A percentile compares a stretch with the other conserved stretches of the same genome.
phyloP scores from a whole-genome alignment of 2,113 vertebrate species.

The human region GRCh38 chr14:33305501-33306000 shows the following conservation, averaged over 20 bases:
- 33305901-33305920: neutral
- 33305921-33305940: neutral
- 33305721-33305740: neutral
- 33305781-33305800: neutral
- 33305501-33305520: conserved; percentile 35
- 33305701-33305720: neutral
- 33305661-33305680: conserved; percentile 49
- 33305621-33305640: conserved; percentile 22
- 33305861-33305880: neutral
- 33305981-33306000: neutral
- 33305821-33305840: conserved; percentile 34
- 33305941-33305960: neutral
- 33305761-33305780: conserved; percentile 1
- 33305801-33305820: neutral
- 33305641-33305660: neutral
- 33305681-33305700: conserved; percentile 31
- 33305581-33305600: neutral
- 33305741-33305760: conserved; percentile 5
- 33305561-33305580: conserved; percentile 26
- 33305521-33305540: conserved; percentile 43
- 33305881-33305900: neutral
- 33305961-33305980: neutral
- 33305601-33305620: neutral
- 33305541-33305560: conserved; percentile 61
- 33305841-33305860: neutral